Evolutionary conservation across 2,797 vertebrate species (phyloP), one percentile per base, ranked within the genome.

Genomic region (Anniella stebbinsi): DNA sequence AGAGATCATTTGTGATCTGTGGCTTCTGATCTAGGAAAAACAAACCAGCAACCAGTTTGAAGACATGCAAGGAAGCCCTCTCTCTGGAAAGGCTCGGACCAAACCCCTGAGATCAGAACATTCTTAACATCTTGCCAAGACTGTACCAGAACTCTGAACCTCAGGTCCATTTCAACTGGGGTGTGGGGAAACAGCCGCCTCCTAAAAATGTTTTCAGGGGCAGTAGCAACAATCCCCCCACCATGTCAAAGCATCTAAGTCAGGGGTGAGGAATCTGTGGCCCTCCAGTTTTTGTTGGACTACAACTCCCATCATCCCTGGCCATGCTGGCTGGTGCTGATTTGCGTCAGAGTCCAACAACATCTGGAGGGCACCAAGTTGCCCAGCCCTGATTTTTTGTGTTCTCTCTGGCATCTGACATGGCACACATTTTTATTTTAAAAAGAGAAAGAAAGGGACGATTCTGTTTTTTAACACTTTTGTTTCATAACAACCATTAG

Each of bases 341-440:
- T 66, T 38, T 30, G 38, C 77, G 38, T 76, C 63, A 60, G 17
- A 70, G 48, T n/a, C 21, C 67, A 76, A 38, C 51, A n/a, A 76
- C 33, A 45, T n/a, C n/a, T 60, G 60, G 75, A 77, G 7, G 28
- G 41, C 11, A 30, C 13, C 17, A n/a, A 28, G 33, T 67, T 63
- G 3, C 12, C 30, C 30, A 63, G 4, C n/a, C 38, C 11, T 25
- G 80, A 38, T 38, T 23, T 23, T n/a, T 23, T 0, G 0, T 41
- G 18, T 51, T 69, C 66, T 73, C 0, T 1, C 30, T 75, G 83
- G 73, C 57, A 70, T 72, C 25, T 63, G 67, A 18, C 72, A 51
- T 3, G 41, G 89, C 85, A 76, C 87, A 1, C 6, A 51, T 21
- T 41, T 76, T 33, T 76, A 15, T 57, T 57, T 63, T 33, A 13